These are phyloP conservation scores for Leucopternis melanops DNA, from an alignment of 2,113 vertebrate genomes.

Conservation along the genomic window DNA sequence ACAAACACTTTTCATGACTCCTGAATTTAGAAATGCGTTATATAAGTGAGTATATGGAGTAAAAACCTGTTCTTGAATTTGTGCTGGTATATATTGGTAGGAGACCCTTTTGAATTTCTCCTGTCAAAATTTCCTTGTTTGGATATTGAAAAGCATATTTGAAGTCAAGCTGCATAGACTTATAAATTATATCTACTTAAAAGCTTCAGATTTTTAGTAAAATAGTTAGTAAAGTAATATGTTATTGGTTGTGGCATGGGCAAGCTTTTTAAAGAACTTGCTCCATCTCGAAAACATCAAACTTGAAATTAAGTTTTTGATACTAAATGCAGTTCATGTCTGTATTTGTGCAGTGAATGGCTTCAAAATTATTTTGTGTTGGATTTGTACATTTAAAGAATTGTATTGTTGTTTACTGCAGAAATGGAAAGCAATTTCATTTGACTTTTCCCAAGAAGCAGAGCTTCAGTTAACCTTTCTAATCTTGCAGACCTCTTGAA, in stretches of 20 bases:
- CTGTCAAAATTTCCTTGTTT: not conserved
- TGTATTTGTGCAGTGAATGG: not conserved
- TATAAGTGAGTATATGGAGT: slow-evolving; percentile 87
- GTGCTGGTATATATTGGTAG: not conserved
- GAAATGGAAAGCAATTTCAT: not conserved
- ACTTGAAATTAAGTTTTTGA: not conserved
- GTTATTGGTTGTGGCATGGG: not conserved
- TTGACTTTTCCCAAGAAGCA: not conserved
- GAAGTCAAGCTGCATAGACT: not conserved
- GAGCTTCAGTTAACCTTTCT: not conserved
- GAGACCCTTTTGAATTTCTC: not conserved
- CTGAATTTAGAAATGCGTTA: slow-evolving; percentile 97
- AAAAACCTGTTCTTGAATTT: not conserved
- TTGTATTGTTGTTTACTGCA: not conserved
- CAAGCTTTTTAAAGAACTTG: not conserved
- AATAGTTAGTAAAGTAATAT: not conserved
- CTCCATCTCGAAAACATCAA: not conserved
- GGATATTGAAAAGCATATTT: not conserved
- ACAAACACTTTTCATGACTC: slow-evolving; percentile 98
- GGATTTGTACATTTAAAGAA: not conserved
- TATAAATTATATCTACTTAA: not conserved
- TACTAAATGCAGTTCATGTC: not conserved
- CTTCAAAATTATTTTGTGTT: not conserved
- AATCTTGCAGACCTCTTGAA: not conserved
- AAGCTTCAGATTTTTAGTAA: not conserved